Base-by-base conservation (phyloP, 2,797 vertebrate species). In the Sphaeramia orbicularis region DNA sequence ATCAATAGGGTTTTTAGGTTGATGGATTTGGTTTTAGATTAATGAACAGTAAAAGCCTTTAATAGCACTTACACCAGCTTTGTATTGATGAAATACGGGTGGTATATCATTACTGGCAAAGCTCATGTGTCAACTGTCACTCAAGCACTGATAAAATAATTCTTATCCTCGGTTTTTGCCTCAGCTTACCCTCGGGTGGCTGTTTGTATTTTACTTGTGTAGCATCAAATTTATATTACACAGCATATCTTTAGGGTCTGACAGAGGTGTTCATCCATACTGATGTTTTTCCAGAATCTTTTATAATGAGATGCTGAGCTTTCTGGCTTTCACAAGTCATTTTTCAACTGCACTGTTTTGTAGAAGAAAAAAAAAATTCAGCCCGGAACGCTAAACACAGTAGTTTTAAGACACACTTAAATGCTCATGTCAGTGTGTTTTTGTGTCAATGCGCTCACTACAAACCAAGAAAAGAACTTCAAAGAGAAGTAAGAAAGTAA, bases 11-110 rank as follows among this genome's bases (percentile, higher is more conserved):
- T 62, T 76, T 81, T 84, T 54, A 67, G 60, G 44, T 12, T 75
- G 81, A 89, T 84, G 78, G 80, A 78, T 82, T 76, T 65, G 68
- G 69, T 68, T 82, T 84, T 63, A 86, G 81, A 89, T 86, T 76
- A 85, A 89, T 89, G 86, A 86, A 67, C 69, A 71, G 80, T 72
- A 71, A 89, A 88, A 87, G 65, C 74, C 69, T 80, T 71, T 84
- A 83, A 87, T 79, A 61, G 84, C 78, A 80, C 72, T 84, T 54
- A 76, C 40, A 78, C 14, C 68, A 68, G 80, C 81, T 74, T 64
- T 53, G 62, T 77, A 81, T 89, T 73, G 88, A 90, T 74, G 61
- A 44, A 62, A 35, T n/a, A 56, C 65, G 65, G 73, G 24, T 49
- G 71, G 52, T 77, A 14, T 70, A 68, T 84, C 74, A 83, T 70